Conservation (phyloP, 2,797 vertebrate genomes). For the Hippocampus kuda region DNA sequence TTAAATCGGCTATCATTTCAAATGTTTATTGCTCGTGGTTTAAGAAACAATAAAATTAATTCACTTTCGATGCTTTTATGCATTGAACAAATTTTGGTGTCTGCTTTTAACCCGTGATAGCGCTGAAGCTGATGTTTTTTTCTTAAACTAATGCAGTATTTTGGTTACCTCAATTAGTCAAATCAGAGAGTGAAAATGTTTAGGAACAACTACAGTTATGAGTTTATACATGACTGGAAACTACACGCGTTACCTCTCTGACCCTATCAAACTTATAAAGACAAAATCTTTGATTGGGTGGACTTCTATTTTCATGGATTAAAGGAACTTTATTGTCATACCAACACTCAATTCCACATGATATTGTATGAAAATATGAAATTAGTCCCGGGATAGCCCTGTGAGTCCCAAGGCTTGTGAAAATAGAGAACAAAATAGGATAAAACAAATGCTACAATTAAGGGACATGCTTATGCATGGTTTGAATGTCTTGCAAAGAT, state of each 20-base stretch:
- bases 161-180: not conserved
- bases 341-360: too few relatives aligned
- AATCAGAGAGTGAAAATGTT: not conserved
- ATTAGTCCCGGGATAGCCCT: too few relatives aligned
- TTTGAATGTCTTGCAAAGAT: too few relatives aligned
- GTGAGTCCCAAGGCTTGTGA: too few relatives aligned
- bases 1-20: not conserved
- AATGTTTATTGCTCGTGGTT: not conserved
- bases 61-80: not conserved
- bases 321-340: too few relatives aligned
- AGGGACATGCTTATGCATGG: too few relatives aligned
- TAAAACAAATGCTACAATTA: too few relatives aligned
- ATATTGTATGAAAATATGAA: too few relatives aligned
- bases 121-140: not conserved
- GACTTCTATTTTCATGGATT: too few relatives aligned
- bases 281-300: too few relatives aligned
- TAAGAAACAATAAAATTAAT: not conserved
- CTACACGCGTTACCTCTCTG: not conserved
- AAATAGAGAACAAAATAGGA: too few relatives aligned
- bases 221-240: not conserved
- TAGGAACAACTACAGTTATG: not conserved
- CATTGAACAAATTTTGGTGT: not conserved
- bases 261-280: not conserved
- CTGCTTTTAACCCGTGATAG: not conserved
- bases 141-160: not conserved